A percentile compares a stretch with the other conserved stretches of the same genome.
Evolutionary conservation across 2,113 vertebrate species (phyloP).

Genomic region (Ellobius talpinus): DNA sequence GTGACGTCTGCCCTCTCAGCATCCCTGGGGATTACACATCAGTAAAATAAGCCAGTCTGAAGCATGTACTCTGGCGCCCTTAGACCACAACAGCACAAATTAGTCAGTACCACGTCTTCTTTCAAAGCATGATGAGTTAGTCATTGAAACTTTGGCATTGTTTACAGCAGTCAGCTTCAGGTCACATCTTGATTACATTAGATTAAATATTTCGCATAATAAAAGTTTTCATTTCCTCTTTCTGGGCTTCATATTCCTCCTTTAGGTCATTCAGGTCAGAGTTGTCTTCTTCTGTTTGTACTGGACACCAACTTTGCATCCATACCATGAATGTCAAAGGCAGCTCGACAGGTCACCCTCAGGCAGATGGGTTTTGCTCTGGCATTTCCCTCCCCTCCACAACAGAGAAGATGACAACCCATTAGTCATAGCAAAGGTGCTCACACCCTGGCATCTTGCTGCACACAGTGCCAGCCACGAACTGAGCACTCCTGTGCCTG

Average conservation of each 20-base stretch:
- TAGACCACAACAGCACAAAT: fast-evolving
- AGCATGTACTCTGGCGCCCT: background rate
- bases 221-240: background rate
- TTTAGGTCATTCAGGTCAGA: background rate
- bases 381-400: background rate
- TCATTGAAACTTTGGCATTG: background rate
- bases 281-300: background rate
- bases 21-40: background rate
- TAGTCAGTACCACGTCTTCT: background rate
- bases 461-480: fast-evolving
- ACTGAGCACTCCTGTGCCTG: background rate
- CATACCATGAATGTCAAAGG: background rate
- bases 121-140: background rate
- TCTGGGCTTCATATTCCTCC: background rate
- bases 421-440: background rate
- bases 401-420: background rate
- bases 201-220: background rate
- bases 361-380: background rate
- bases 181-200: background rate
- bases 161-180: background rate
- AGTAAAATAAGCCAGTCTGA: background rate
- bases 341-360: background rate
- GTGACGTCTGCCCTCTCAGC: background rate
- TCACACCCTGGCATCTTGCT: background rate
- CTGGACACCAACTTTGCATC: background rate